Evolutionary conservation across 2,797 vertebrate species (phyloP).

Genomic region (Enteromius paludinosus): DNA sequence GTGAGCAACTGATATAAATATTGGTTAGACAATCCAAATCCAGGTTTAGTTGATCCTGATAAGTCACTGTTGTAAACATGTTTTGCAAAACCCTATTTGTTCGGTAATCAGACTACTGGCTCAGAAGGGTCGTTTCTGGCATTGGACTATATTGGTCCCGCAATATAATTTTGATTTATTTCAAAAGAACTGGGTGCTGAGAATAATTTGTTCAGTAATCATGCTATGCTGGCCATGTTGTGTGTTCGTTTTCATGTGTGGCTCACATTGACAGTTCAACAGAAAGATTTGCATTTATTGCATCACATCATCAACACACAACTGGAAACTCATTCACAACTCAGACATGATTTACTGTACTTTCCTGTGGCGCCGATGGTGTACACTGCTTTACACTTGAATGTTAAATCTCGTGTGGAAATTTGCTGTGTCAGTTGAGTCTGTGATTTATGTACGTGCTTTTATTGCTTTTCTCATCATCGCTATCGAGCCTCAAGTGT

Average conservation of each 20-base stretch:
- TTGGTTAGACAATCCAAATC: too few relatives aligned
- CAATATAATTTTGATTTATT: not conserved
- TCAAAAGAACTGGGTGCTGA: not conserved
- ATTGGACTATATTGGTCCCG: not conserved
- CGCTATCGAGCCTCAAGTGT: slow-evolving; percentile 23
- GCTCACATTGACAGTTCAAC: not conserved
- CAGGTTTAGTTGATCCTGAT: too few relatives aligned
- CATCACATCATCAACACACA: not conserved
- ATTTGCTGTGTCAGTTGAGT: not conserved
- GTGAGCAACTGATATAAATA: too few relatives aligned
- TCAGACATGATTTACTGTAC: not conserved
- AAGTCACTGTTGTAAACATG: too few relatives aligned
- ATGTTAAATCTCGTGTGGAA: not conserved
- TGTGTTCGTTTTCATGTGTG: not conserved
- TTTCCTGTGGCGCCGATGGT: not conserved
- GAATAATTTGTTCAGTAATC: not conserved
- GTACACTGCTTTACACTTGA: not conserved
- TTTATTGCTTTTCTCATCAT: slow-evolving; percentile 29
- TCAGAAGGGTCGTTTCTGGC: not conserved
- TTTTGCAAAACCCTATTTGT: too few relatives aligned
- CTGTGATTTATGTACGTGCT: slow-evolving; percentile 20
- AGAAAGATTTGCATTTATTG: not conserved
- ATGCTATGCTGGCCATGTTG: not conserved
- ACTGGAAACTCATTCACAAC: not conserved
- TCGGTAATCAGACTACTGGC: not conserved